Base-by-base conservation (phyloP, 1,140 invertebrate genomes). In the Drosophila subpulchrella region DNA sequence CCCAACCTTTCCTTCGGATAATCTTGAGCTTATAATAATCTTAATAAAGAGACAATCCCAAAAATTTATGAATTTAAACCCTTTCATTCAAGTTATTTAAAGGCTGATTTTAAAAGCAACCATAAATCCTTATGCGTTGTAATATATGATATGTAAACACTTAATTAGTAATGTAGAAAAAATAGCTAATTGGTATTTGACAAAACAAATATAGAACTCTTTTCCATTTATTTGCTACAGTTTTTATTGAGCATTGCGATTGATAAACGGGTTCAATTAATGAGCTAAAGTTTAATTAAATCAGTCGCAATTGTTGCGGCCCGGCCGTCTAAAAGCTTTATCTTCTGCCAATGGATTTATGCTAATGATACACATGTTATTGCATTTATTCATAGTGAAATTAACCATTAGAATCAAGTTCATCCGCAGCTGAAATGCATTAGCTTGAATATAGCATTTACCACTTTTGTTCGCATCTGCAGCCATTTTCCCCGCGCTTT, bases 391-490 rank as follows among this genome's bases (percentile, higher is more conserved):
- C 7, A 20, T 12, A 32, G 36, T 51, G 15, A 20, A 65, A 65
- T 68, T 65, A 51, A 44, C 46, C 47, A 67, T 50, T 67, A 63
- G 44, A 67, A 67, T 51, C 27, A 67, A 67, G 44, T 36, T 62
- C 36, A 67, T 67, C 30, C 34, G 34, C 63, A n/a, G 34, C 46
- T 61, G 24, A 61, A 58, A 41, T 20, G 42, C 56, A 61, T 48
- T 66, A 48, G 56, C 41, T 61, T 24, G 20, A 27, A 62, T 34
- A 20, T 38, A 17, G 7, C 7, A 47, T 24, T 59, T 51, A 8
- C 36, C 24, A 3, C 0, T 42, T 51, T 24, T n/a, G 34, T 44
- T 38, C 70, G 13, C 72, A 75, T 44, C 70, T 75, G 70, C 41
- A 56, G n/a, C 38, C 58, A 42, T 42, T 53, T 54, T 39, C 20